Base-by-base conservation (phyloP, 2,797 vertebrate species). In the Acrossocheilus wenchowensis region DNA sequence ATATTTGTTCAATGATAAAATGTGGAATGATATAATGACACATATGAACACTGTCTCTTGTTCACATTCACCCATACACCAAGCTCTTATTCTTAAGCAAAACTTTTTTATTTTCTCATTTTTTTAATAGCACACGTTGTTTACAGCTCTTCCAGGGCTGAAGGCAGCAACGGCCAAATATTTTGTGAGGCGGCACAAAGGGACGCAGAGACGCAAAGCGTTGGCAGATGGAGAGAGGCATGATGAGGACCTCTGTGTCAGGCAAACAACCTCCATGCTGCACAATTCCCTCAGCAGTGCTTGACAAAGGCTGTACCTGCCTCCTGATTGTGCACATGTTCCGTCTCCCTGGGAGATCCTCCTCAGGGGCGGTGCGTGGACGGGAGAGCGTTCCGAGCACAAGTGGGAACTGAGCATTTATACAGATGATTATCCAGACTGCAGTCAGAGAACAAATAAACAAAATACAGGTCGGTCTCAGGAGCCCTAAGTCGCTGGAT, bases 361-460 rank as follows among this genome's bases (percentile, higher is more conserved):
- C 82, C 85, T 66, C 64, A 26, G 86, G 83, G 87, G 88, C 74
- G 34, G 48, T 62, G 82, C 78, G 26, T 89, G 87, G 88, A 82
- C 72, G 26, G 83, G 77, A 78, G 87, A 88, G 72, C 64, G 60
- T 88, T 79, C 52, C 19, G 48, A 75, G 52, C 75, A 78, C 88
- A 69, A 82, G 83, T 85, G 89, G 92, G 91, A 92, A 87, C 66
- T 43, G 93, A 92, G 78, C 89, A 1, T 90, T 90, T 88, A 89
- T 88, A 81, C 88, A 89, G 86, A 89, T 89, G 94, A 95, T 94
- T 94, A 95, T 93, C 92, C 88, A 72, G 91, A 80, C 89, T 91
- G 90, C 84, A 89, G 87, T 89, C 89, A 85, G 89, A 92, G 93
- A 92, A 92, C 93, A 94, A 93, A 94, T 93, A 95, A 94, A 95